A percentile compares a stretch with the other conserved stretches of the same genome.
phyloP scores from a whole-genome alignment of 2,797 vertebrate genomes.

The Trichosurus vulpecula region DNA sequence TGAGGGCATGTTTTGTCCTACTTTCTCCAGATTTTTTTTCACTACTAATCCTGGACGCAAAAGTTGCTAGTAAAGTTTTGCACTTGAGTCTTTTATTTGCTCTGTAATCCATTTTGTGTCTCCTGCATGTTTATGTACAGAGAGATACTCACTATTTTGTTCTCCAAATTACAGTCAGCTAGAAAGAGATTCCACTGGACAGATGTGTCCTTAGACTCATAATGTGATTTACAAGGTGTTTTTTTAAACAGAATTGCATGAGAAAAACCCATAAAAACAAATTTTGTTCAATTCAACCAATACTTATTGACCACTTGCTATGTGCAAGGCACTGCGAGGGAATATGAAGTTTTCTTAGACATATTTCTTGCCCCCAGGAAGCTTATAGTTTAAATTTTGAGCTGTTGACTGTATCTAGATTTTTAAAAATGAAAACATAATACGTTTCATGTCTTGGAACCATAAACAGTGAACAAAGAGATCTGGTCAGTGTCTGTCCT shows the following conservation, averaged over 20 bases:
- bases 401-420: not conserved
- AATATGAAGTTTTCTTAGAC: not conserved
- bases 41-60: not conserved
- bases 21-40: not conserved
- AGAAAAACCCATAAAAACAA: not conserved
- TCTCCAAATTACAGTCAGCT: constrained; percentile 57
- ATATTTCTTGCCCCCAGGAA: not conserved
- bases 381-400: not conserved
- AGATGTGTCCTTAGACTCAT: constrained; percentile 54
- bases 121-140: constrained; percentile 4
- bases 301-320: not conserved
- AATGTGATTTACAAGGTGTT: not conserved
- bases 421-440: not conserved
- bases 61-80: not conserved
- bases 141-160: constrained; percentile 11
- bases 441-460: not conserved
- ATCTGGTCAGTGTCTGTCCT: not conserved
- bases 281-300: not conserved
- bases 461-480: not conserved
- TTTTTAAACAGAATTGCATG: not conserved
- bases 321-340: not conserved
- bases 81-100: constrained; percentile 56
- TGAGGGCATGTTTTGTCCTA: not conserved
- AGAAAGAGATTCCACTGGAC: constrained; percentile 42
- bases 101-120: constrained; percentile 45